Conservation (phyloP, 2,797 vertebrate species). For the Spinus olivaceus region DNA sequence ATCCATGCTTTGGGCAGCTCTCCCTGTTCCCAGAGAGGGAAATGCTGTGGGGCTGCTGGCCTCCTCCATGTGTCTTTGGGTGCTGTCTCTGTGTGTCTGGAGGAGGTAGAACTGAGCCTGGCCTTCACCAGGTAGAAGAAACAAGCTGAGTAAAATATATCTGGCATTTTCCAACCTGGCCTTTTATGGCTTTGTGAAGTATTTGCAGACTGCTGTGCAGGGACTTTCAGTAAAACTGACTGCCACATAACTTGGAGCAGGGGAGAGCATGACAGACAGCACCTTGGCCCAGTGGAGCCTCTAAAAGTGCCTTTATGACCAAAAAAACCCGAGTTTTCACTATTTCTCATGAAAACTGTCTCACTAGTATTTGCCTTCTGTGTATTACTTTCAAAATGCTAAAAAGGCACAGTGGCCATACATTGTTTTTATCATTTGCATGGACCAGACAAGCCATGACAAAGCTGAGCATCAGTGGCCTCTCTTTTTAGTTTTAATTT, state of each 20-base stretch:
- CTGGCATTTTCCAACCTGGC: background rate
- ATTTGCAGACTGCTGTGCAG: background rate
- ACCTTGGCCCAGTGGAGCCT: background rate
- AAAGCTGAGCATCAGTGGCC: background rate
- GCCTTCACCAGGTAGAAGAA: background rate
- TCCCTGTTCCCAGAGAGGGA: background rate
- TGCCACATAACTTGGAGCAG: background rate
- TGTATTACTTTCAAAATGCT: background rate
- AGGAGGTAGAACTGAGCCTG: background rate
- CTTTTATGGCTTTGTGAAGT: background rate
- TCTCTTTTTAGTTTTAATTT: background rate
- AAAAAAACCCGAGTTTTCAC: background rate
- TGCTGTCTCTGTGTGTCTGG: background rate
- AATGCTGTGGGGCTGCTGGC: background rate
- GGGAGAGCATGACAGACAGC: background rate
- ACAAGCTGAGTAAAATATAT: background rate
- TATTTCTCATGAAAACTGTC: background rate
- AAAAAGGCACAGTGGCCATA: background rate
- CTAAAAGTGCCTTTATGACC: background rate
- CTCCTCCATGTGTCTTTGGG: accelerated
- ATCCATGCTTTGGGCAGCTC: background rate
- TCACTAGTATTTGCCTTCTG: background rate
- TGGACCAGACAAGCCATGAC: background rate
- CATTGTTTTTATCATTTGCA: background rate
- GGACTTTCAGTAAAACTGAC: background rate